phyloP scores from a whole-genome alignment of 2,888 invertebrate species.

The Barypeithes pellucidus region DNA sequence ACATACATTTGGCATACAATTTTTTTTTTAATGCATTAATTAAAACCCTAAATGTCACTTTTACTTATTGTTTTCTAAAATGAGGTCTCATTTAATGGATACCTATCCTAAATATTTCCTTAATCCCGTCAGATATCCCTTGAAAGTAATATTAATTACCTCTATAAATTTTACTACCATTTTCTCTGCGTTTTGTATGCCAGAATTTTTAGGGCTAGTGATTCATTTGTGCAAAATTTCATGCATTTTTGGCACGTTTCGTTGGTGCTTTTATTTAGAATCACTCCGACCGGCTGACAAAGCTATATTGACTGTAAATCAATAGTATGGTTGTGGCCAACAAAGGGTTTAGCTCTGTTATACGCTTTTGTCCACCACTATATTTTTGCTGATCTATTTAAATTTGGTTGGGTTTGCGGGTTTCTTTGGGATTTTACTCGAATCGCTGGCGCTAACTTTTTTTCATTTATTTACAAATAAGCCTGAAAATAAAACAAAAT shows the following conservation, averaged over 20 bases:
- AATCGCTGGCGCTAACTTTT: background rate
- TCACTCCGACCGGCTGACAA: too few species aligned
- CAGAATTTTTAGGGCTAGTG: constrained; percentile 25
- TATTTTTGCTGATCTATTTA: too few species aligned
- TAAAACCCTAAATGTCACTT: background rate
- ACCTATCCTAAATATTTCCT: background rate
- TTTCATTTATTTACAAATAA: constrained; percentile 5
- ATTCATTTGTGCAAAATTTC: background rate
- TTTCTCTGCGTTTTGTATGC: constrained; percentile 21
- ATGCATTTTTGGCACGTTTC: too few species aligned
- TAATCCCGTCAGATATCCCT: background rate
- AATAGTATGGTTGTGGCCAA: too few species aligned
- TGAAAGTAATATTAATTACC: too few species aligned
- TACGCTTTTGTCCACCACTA: too few species aligned
- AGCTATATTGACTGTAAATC: background rate
- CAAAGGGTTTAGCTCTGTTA: too few species aligned
- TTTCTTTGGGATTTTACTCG: too few species aligned
- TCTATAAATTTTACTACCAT: too few species aligned
- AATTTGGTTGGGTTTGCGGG: too few species aligned
- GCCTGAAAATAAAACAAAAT: constrained; percentile 50
- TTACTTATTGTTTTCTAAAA: background rate
- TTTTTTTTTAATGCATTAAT: constrained; percentile 13
- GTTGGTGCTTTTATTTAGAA: too few species aligned
- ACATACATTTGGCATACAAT: constrained; percentile 36
- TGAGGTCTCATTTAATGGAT: too few species aligned